phyloP scores from a whole-genome alignment of 2,888 invertebrate genomes.

The Chorisops tibialis region DNA sequence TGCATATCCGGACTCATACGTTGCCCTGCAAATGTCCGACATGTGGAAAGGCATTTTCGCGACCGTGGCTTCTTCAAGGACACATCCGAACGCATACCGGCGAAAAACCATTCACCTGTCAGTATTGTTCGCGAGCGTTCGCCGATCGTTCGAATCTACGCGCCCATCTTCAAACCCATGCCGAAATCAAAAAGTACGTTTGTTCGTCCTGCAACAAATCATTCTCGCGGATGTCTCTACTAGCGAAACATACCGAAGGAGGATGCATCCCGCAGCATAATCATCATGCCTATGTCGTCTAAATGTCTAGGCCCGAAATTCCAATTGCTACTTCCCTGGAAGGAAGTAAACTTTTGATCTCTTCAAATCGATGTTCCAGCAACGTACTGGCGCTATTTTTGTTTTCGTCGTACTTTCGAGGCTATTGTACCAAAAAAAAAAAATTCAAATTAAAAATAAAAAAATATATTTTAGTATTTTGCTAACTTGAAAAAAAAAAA shows the following conservation, averaged over 20 bases:
- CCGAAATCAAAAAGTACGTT: slow-evolving; percentile 49
- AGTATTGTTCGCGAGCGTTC: slow-evolving; percentile 49
- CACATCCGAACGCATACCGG: slow-evolving; percentile 51
- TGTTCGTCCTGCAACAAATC: slow-evolving; percentile 49
- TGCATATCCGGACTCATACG: slow-evolving; percentile 51
- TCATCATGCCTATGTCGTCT: background rate
- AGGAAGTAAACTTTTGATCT: background rate
- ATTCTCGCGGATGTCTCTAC: slow-evolving; percentile 50
- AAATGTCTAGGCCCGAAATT: no score
- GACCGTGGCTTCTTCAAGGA: slow-evolving; percentile 50
- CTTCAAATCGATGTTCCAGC: no score
- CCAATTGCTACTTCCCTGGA: slow-evolving; percentile 2
- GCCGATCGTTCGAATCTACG: slow-evolving; percentile 52
- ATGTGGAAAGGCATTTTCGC: slow-evolving; percentile 50
- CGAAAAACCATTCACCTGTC: slow-evolving; percentile 50
- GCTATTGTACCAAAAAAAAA: no score
- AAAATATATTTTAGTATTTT: no score
- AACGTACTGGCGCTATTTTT: no score
- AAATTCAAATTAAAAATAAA: no score
- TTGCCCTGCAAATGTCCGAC: slow-evolving; percentile 50
- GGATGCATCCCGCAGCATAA: slow-evolving; percentile 43
- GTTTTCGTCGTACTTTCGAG: no score
- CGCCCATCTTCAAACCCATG: slow-evolving; percentile 50
- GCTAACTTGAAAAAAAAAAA: no score
- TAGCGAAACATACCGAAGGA: slow-evolving; percentile 44